Base-by-base conservation (phyloP, 2,797 vertebrate genomes). In the Lycodopsis pacificus region DNA sequence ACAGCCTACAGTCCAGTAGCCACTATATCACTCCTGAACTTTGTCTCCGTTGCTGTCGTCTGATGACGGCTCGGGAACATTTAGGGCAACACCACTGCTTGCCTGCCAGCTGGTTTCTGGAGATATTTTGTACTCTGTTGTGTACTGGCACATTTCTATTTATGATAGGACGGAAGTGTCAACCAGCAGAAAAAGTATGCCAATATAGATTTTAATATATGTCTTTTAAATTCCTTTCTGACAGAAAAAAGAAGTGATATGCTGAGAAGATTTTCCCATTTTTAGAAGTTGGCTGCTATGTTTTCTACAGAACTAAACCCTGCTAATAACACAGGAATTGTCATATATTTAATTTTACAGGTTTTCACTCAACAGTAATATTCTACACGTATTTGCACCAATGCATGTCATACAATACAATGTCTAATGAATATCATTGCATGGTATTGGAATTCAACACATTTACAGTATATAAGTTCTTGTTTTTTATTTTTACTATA, bases 51-150 rank as follows among this genome's bases (percentile, higher is more conserved):
- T 65, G 56, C 49, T 51, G 72, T 76, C n/a, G 38, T 68, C 68
- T 73, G 76, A 85, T 64, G 77, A 80, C 68, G 32, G 73, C 34
- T 4, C 78, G 81, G 79, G 69, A 80, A 85, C 88, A 66, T 84
- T 85, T 77, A 80, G 85, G 84, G 81, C 76, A 73, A 81, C 80
- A 73, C 88, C 83, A 91, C 90, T 90, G 88, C 89, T 93, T 92
- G 89, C 89, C 82, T 91, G 67, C 95, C 96, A 97, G 95, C 95
- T 95, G 95, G 95, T 94, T 95, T 95, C 96, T 97, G 95, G 95
- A 95, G 87, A 93, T 88, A 81, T 91, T 88, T 90, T 86, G 30
- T 79, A 83, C 65, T 85, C 42, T 34, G 69, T 88, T 84, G 61
- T 84, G 73, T 81, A 67, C 64, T 66, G 64, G 34, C 58, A 71